Evolutionary conservation across 2,888 invertebrate genomes (phyloP).

Genomic region (Pterobdella sp.): DNA sequence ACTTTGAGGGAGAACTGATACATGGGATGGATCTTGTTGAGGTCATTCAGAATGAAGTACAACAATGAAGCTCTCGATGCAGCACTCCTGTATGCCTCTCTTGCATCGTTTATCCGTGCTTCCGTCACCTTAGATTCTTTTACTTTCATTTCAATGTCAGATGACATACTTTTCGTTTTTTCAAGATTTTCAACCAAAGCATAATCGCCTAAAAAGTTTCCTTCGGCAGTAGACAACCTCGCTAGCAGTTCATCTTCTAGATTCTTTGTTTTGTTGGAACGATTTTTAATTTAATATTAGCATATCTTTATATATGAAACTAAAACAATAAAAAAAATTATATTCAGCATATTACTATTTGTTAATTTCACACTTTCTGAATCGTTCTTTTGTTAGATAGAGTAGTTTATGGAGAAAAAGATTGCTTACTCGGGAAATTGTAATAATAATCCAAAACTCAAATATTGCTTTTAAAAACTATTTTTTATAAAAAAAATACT

Average conservation of each 20-base stretch:
- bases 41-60: constrained; percentile 88
- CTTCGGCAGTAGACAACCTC: constrained; percentile 79
- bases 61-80: constrained; percentile 84
- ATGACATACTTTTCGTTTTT: constrained; percentile 87
- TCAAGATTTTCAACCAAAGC: constrained; percentile 91
- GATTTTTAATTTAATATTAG: background rate
- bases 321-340: no score
- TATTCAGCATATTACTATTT: no score
- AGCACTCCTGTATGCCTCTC: constrained; percentile 83
- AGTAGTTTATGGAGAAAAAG: no score
- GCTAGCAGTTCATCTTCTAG: constrained; percentile 87
- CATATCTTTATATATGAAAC: background rate
- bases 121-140: constrained; percentile 86
- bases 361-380: no score
- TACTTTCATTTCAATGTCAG: constrained; percentile 79
- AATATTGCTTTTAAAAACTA: background rate
- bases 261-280: constrained; percentile 41
- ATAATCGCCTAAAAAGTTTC: constrained; percentile 86
- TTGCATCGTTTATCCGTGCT: constrained; percentile 79
- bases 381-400: no score
- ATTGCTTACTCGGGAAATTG: no score
- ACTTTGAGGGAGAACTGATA: constrained; percentile 94
- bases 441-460: no score
- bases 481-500: background rate
- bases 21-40: constrained; percentile 90